Evolutionary conservation across 1,140 invertebrate species (phyloP).

Genomic region (Pollicipes pollicipes): DNA sequence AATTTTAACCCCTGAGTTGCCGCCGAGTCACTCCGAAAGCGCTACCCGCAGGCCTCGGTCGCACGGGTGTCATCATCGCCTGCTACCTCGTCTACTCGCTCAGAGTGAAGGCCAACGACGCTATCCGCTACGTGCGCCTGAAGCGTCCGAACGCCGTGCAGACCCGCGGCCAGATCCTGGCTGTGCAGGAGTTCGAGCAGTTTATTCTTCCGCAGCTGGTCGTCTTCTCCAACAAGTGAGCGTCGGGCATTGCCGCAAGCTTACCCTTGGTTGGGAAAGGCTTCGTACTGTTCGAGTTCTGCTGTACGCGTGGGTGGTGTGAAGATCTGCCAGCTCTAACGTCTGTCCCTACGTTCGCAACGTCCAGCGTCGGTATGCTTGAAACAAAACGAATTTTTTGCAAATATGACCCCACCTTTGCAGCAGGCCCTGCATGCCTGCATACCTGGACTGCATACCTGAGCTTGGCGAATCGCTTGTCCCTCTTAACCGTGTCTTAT

Average conservation of each 20-base stretch:
- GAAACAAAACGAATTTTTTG: no score
- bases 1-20: no score
- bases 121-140: constrained; percentile 59
- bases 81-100: constrained; percentile 66
- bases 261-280: background rate
- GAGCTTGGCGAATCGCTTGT: no score
- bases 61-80: constrained; percentile 70
- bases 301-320: no score
- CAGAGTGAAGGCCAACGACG: constrained; percentile 53
- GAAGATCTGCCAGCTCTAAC: no score
- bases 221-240: constrained; percentile 47
- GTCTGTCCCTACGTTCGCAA: no score
- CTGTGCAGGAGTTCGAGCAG: constrained; percentile 62
- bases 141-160: constrained; percentile 61
- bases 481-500: no score
- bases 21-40: no score
- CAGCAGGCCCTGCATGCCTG: no score
- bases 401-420: no score
- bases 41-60: constrained; percentile 42
- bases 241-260: constrained; percentile 9
- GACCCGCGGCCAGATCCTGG: constrained; percentile 58
- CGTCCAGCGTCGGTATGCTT: no score
- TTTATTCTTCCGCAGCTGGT: constrained; percentile 60
- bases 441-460: no score
- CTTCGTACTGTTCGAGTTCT: constrained; percentile 6